Conservation (phyloP, 2,113 vertebrate species). For the Actenoides hombroni region DNA sequence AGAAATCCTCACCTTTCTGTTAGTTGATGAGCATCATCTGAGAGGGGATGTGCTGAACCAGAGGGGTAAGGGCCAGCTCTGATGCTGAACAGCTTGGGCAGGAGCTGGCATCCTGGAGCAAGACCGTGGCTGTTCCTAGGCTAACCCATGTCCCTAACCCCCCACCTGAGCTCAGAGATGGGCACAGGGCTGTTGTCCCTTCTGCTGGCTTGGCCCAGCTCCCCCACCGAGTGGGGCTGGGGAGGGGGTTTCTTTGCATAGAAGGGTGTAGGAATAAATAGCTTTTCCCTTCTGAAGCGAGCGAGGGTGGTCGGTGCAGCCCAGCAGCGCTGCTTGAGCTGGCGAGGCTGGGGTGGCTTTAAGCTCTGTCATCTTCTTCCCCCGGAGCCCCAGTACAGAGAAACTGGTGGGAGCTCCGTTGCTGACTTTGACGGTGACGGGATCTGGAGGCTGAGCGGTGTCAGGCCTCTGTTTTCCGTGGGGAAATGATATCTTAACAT, state of each 20-base stretch:
- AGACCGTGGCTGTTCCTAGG: not conserved
- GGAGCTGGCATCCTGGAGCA: not conserved
- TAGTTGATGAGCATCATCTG: not conserved
- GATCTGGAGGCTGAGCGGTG: not conserved
- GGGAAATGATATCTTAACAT: not conserved
- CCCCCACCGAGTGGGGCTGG: rapidly evolving
- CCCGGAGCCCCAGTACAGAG: not conserved
- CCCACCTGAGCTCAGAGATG: rapidly evolving
- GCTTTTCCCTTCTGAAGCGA: not conserved
- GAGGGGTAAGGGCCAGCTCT: not conserved
- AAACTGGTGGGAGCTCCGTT: not conserved
- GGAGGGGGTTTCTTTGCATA: rapidly evolving
- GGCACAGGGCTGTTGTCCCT: rapidly evolving
- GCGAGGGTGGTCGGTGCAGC: not conserved
- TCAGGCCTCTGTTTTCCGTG: not conserved
- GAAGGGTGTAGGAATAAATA: not conserved
- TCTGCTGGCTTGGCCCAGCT: not conserved
- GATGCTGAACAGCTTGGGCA: rapidly evolving
- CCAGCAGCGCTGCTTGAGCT: not conserved
- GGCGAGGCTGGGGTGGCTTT: not conserved
- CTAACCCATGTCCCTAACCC: rapidly evolving
- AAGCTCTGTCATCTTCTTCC: not conserved
- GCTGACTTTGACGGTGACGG: not conserved
- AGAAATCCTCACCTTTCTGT: not conserved
- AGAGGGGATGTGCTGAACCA: not conserved